Conservation (phyloP, 2,797 vertebrate genomes). For the Octomys mimax region DNA sequence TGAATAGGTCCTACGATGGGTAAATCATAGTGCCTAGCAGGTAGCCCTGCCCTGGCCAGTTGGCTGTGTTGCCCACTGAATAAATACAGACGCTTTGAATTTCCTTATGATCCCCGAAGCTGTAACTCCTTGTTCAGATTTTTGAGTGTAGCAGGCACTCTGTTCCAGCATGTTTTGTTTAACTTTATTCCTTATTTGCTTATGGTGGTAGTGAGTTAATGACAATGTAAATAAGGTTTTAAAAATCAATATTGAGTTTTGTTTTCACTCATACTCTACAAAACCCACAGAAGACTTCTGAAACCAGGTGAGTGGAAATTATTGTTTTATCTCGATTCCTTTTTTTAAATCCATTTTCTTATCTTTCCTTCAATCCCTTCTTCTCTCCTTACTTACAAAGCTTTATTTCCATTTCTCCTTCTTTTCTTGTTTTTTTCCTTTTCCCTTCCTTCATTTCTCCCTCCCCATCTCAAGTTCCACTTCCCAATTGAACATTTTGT, state of each 20-base stretch:
- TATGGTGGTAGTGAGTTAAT: slow-evolving; percentile 57
- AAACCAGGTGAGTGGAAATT: neutral
- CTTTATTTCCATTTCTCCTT: neutral
- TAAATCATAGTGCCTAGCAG: neutral
- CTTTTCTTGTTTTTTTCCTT: neutral
- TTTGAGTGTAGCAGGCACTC: neutral
- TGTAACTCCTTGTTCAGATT: neutral
- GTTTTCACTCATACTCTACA: slow-evolving; percentile 27
- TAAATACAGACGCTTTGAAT: neutral
- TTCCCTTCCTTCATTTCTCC: neutral
- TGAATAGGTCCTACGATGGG: neutral
- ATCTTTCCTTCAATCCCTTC: neutral
- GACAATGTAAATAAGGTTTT: slow-evolving; percentile 57
- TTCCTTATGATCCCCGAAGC: neutral
- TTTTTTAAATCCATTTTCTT: neutral
- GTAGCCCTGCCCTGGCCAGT: neutral
- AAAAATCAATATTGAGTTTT: slow-evolving; percentile 72
- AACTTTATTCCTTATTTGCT: slow-evolving; percentile 65
- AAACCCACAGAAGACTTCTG: neutral
- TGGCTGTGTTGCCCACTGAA: neutral
- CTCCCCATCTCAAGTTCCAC: neutral
- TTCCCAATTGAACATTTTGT: neutral
- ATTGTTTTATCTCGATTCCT: neutral
- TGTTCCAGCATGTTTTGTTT: slow-evolving; percentile 34
- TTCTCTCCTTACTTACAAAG: neutral